Evolutionary conservation across 1,140 invertebrate genomes (phyloP).

Genomic region (Lucilia cuprina): DNA sequence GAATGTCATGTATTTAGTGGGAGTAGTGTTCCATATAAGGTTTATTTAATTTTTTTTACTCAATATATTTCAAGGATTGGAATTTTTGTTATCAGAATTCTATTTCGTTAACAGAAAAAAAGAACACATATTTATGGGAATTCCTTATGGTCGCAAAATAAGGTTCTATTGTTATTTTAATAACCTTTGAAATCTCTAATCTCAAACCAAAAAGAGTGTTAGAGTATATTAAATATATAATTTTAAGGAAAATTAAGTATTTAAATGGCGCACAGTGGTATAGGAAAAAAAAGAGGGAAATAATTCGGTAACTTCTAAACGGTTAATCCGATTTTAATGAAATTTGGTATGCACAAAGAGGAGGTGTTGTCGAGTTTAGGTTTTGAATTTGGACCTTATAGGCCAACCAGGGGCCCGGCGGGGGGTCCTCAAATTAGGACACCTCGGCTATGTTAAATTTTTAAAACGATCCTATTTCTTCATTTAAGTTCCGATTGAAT

Average conservation of each 20-base stretch:
- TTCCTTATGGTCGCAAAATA: conserved; percentile 19
- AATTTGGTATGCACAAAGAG: no score
- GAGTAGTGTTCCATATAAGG: neutral
- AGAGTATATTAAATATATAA: neutral
- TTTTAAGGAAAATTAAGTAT: neutral
- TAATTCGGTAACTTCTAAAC: no score
- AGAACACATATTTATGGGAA: conserved; percentile 14
- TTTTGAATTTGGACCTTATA: no score
- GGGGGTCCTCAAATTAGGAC: no score
- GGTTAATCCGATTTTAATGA: no score
- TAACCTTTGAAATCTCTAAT: neutral
- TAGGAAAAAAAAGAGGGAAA: no score
- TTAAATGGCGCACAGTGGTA: conserved; percentile 10
- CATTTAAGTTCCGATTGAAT: no score
- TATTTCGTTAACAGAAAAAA: neutral
- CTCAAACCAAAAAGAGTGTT: neutral
- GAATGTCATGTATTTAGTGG: neutral
- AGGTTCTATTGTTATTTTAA: neutral
- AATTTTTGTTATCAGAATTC: neutral
- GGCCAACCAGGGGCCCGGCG: no score
- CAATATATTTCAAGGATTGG: neutral
- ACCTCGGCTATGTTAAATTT: no score
- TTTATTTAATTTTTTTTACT: neutral
- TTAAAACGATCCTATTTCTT: no score
- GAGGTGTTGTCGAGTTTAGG: no score